Evolutionary conservation across 2,888 invertebrate genomes (phyloP), one percentile per base, ranked within the genome.

Genomic region (Lepidochrysops patricia): DNA sequence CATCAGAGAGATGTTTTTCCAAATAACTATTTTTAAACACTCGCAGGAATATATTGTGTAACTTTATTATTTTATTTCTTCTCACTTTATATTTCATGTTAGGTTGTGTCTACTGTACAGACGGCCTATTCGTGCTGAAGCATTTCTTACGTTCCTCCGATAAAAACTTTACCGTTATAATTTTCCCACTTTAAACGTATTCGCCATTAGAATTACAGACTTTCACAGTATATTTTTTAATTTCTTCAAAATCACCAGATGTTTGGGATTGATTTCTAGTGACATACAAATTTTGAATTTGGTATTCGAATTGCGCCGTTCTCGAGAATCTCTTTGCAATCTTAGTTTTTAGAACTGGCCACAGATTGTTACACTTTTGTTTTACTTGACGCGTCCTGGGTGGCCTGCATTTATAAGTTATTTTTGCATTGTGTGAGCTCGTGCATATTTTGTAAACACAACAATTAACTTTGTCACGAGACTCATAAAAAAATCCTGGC

Each of bases 281-380:
- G 43, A 43, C 52, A 27, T 52, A 52, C 13, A 52, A 52, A 52
- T 9, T 15, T 52, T 27, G 15, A 52, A 52, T 52, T 52, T 52
- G 52, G 52, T 52, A 52, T 52, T 52, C 52, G 52, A 52, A 52
- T 52, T 52, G 27, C 15, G 52, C 27, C 52, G 52, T 27, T 52
- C 52, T 52, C 26, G 27, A 52, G 52, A 52, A 52, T 52, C 13
- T 43, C 19, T 52, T 26, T 15, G 52, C 26, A 52, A 52, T 52
- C 52, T 50, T 50, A 50, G 50, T 50, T 50, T 50, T 27, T 19
- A 13, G 50, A 50, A 13, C 26, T 26, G 50, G 50, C 7, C 50
- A 50, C 50, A 50, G 26, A 27, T 49, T 49, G 49, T n/a, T 49
- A 49, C 49, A 49, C 25, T 49, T 27, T 50, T 27, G 15, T 52